Evolutionary conservation across 2,797 vertebrate genomes (phyloP).

Genomic region (Etheostoma perlongum): DNA sequence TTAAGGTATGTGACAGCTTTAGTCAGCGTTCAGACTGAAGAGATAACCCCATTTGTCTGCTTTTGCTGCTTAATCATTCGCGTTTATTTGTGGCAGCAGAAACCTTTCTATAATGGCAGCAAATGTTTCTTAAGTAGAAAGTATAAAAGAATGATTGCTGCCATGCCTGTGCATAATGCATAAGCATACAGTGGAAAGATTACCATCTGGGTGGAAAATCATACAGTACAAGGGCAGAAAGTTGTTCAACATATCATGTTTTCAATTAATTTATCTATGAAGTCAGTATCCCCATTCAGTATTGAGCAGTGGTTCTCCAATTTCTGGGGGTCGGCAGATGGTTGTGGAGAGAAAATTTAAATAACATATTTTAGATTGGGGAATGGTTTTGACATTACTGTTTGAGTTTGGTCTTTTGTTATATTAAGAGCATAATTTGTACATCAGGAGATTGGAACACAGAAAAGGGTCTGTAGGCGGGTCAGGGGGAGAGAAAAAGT

Average conservation of each 20-base stretch:
- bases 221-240: neutral
- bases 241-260: neutral
- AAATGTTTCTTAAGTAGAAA: conserved; percentile 6
- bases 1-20: conserved; percentile 16
- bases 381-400: no score
- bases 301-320: no score
- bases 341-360: no score
- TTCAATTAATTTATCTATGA: neutral
- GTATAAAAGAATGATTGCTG: conserved; percentile 15
- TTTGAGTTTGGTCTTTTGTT: no score
- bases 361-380: no score
- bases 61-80: conserved; percentile 18
- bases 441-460: no score
- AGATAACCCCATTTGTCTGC: conserved; percentile 13
- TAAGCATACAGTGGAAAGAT: conserved; percentile 10
- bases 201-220: neutral
- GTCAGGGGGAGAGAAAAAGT: no score
- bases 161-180: neutral
- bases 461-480: no score
- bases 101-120: conserved; percentile 14
- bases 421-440: no score
- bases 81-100: conserved; percentile 29
- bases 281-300: neutral
- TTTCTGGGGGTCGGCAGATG: no score
- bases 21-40: conserved; percentile 7